Evolutionary conservation across 2,113 vertebrate species (phyloP).

Genomic region (Pandion haliaetus): DNA sequence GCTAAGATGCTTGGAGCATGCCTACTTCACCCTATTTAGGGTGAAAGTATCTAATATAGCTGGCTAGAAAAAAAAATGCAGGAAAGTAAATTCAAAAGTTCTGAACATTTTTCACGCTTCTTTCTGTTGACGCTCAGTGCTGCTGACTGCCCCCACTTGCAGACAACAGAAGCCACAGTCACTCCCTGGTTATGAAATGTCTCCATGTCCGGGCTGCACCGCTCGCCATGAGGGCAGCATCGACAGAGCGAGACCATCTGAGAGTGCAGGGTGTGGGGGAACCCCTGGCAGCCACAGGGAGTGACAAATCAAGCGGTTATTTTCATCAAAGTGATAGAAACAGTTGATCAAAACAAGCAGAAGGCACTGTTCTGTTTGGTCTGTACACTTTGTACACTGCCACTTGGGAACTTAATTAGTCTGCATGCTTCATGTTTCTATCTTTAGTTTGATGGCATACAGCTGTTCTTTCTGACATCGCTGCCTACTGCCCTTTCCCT

Average conservation of each 20-base stretch:
- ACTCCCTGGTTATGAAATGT: background rate
- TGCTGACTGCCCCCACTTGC: background rate
- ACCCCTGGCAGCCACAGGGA: background rate
- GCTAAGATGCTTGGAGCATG: background rate
- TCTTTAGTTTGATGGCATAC: conserved; percentile 41
- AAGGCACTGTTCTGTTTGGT: conserved; percentile 23
- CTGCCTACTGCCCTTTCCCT: background rate
- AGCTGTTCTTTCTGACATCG: background rate
- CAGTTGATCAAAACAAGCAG: conserved; percentile 47
- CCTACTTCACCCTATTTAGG: background rate
- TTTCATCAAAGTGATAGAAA: conserved; percentile 15
- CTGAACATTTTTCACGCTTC: background rate
- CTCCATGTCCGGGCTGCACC: rapidly evolving
- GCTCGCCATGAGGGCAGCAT: rapidly evolving
- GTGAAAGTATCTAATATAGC: background rate
- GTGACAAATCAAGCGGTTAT: background rate
- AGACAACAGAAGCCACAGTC: background rate
- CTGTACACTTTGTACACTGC: conserved; percentile 11
- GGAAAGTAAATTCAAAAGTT: background rate
- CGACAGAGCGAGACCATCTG: rapidly evolving
- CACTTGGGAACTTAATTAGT: conserved; percentile 51
- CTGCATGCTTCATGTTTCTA: background rate
- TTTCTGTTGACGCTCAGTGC: background rate
- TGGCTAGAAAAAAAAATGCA: background rate
- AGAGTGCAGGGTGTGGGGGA: background rate